phyloP scores from a whole-genome alignment of 2,113 vertebrate genomes.

The Seriola aureovittata region DNA sequence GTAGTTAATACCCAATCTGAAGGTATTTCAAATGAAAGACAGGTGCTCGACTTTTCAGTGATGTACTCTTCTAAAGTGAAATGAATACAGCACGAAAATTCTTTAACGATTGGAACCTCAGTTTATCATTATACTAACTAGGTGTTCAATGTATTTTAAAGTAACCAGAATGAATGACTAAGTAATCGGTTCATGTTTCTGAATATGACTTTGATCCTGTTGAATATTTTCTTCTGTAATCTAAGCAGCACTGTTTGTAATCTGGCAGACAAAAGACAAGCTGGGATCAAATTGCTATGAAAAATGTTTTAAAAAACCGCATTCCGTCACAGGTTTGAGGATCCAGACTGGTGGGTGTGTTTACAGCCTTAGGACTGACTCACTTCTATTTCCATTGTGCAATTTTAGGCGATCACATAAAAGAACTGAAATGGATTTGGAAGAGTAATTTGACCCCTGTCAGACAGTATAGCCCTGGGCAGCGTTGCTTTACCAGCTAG shows the following conservation, averaged over 20 bases:
- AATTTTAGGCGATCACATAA: slow-evolving; percentile 58
- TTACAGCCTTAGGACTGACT: slow-evolving; percentile 49
- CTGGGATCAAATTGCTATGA: slow-evolving; percentile 38
- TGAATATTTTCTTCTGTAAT: background rate
- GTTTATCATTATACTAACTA: background rate
- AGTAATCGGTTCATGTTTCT: background rate
- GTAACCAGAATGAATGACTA: background rate
- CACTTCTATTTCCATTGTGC: slow-evolving; percentile 65
- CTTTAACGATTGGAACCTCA: background rate
- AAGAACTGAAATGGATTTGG: slow-evolving; percentile 62
- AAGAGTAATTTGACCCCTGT: slow-evolving; percentile 66
- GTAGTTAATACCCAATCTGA: background rate
- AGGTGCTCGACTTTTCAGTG: background rate
- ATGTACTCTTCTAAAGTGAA: background rate
- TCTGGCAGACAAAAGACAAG: slow-evolving; percentile 15
- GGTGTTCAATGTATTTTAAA: background rate
- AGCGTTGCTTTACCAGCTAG: slow-evolving; percentile 46
- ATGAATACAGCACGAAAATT: background rate
- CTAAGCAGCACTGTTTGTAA: background rate
- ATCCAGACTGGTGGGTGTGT: slow-evolving; percentile 48
- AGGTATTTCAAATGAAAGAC: slow-evolving; percentile 1
- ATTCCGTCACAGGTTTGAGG: slow-evolving; percentile 34
- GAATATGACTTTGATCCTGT: slow-evolving; percentile 6
- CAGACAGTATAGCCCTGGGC: slow-evolving; percentile 60
- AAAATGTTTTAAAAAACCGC: slow-evolving; percentile 37